phyloP scores from a whole-genome alignment of 2,113 vertebrate genomes.

The Furnarius figulus region DNA sequence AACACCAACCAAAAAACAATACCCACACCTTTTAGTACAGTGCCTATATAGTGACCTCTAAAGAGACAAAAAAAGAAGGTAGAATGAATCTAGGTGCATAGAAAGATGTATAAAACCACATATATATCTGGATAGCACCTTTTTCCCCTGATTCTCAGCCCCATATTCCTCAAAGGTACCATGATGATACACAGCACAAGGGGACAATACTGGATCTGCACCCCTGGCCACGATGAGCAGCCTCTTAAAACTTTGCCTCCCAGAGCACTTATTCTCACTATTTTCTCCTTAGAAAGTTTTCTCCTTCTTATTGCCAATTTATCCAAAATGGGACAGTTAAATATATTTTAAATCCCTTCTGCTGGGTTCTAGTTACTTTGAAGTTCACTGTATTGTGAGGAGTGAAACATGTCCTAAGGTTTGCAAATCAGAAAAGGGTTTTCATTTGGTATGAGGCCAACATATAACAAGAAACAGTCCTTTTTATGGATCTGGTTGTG shows the following conservation, averaged over 20 bases:
- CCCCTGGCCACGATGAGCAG: not conserved
- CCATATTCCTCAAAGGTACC: not conserved
- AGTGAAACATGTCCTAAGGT: not conserved
- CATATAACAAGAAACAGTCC: not conserved
- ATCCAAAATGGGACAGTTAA: not conserved
- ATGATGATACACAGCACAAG: not conserved
- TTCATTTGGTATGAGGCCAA: not conserved
- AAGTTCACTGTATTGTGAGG: not conserved
- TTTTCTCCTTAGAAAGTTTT: not conserved
- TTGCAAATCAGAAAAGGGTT: not conserved
- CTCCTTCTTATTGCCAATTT: not conserved
- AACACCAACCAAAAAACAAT: no score
- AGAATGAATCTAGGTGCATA: not conserved
- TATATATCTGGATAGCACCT: fast-evolving
- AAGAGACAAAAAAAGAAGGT: not conserved
- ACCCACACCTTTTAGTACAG: not conserved
- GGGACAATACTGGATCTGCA: not conserved
- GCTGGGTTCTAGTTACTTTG: not conserved
- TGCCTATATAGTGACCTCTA: not conserved
- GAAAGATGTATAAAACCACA: not conserved
- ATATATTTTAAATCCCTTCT: not conserved
- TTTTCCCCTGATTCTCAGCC: not conserved
- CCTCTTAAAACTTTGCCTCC: not conserved
- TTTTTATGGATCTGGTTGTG: not conserved
- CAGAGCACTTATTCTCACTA: not conserved